Evolutionary conservation across 2,113 vertebrate genomes (phyloP), one percentile per base, ranked within the genome.

Genomic region (Sinocyclocheilus anophthalmus): DNA sequence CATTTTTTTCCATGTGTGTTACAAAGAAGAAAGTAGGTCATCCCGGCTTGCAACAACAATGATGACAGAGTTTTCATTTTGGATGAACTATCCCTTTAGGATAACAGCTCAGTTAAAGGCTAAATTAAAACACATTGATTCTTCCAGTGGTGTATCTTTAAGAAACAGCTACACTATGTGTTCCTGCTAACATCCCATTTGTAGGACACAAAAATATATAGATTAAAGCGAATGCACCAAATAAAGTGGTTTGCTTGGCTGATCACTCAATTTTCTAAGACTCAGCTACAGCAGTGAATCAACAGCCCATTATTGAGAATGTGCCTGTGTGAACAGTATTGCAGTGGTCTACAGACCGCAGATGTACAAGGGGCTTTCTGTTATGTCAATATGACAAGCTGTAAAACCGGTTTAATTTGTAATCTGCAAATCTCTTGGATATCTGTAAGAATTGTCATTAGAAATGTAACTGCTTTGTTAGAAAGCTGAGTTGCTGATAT

Each of bases 261-360:
- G 95, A 95, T 92, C 94, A 92, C 95, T 94, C 95, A 93, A 96
- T 97, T 96, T 94, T 94, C 93, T 72, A 90, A 90, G 93, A 95
- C 94, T 93, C 95, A 94, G 90, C 92, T 88, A 90, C 92, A 84
- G 84, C 95, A 94, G 96, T 96, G 96, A 96, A 95, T 93, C 93
- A 93, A 91, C 94, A 92, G 92, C 91, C 94, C 94, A 95, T 95
- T 95, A 94, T 90, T 59, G 79, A 76, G 92, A 93, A 91, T 92
- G 93, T 92, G 26, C 90, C 93, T 91, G 85, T 89, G 45, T 42
- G 88, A 76, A 33, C 91, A 92, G 93, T 91, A 92, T 94, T 93
- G 92, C 86, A 85, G 90, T 89, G 91, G 92, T 90, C 90, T 77
- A 85, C 69, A 91, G 88, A 91, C 88, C 84, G 39, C 26, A 80